A percentile compares a stretch with the other conserved stretches of the same genome.
Conservation (phyloP, 2,888 invertebrate genomes). For the Didymodactylos carnosus region DNA sequence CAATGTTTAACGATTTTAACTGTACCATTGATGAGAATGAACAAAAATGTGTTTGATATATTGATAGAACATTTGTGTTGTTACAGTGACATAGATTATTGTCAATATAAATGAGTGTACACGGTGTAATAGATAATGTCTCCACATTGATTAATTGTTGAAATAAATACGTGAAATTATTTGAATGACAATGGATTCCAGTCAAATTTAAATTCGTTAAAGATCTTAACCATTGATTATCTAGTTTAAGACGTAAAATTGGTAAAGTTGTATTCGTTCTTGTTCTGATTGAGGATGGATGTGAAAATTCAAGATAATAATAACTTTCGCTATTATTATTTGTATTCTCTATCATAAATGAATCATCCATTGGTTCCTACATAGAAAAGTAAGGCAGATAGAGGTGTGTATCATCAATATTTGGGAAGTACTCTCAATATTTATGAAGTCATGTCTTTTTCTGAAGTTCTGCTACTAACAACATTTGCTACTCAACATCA, state of each 20-base stretch:
- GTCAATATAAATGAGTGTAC: neutral
- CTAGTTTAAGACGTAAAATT: neutral
- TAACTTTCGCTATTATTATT: too few species aligned
- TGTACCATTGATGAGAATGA: neutral
- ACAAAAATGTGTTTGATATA: neutral
- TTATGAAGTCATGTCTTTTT: too few species aligned
- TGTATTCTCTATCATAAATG: too few species aligned
- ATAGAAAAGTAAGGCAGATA: too few species aligned
- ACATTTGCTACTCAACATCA: too few species aligned
- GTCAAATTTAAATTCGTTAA: neutral
- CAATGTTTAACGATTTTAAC: neutral
- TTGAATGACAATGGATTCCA: neutral
- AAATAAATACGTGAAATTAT: neutral
- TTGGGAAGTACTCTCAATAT: too few species aligned
- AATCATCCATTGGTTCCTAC: too few species aligned
- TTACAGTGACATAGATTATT: neutral
- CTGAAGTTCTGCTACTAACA: too few species aligned
- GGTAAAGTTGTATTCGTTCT: too few species aligned
- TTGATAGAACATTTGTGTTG: neutral
- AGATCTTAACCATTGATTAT: neutral
- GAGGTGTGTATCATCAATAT: too few species aligned
- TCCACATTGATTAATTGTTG: neutral
- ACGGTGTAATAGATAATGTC: neutral
- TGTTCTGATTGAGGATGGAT: too few species aligned
- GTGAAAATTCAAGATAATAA: neutral